phyloP scores from a whole-genome alignment of 1,140 invertebrate species.

The Pseudachorutes palmiensis region DNA sequence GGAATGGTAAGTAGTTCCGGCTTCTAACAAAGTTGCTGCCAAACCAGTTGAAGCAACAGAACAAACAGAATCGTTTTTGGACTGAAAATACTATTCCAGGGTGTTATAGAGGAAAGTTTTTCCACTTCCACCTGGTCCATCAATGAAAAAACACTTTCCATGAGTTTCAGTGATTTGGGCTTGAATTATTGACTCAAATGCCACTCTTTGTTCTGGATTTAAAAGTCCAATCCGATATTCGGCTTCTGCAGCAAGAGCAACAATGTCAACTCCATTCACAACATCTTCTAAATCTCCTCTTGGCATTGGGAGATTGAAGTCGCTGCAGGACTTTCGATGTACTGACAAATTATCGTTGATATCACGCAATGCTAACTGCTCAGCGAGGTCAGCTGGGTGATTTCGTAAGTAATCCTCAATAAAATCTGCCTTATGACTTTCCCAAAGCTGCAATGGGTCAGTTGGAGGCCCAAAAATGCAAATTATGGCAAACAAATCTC shows the following conservation, averaged over 20 bases:
- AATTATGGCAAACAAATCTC: conserved; percentile 16
- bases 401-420: conserved; percentile 8
- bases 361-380: conserved; percentile 3
- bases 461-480: conserved; percentile 2
- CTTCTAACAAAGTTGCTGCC: conserved; percentile 26
- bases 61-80: neutral
- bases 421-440: neutral
- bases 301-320: conserved; percentile 1
- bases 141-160: conserved; percentile 2
- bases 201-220: neutral
- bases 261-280: neutral
- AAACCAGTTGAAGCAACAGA: conserved; percentile 31
- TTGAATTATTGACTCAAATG: conserved; percentile 5
- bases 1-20: conserved; percentile 28
- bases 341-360: neutral
- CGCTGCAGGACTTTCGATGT: neutral
- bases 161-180: neutral
- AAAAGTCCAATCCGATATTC: neutral
- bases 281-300: neutral
- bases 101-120: conserved; percentile 25
- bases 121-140: conserved; percentile 17
- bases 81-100: neutral
- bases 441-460: neutral
- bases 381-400: neutral
- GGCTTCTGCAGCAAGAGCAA: neutral